phyloP scores from a whole-genome alignment of 2,888 invertebrate genomes.

The Andricus curvator region DNA sequence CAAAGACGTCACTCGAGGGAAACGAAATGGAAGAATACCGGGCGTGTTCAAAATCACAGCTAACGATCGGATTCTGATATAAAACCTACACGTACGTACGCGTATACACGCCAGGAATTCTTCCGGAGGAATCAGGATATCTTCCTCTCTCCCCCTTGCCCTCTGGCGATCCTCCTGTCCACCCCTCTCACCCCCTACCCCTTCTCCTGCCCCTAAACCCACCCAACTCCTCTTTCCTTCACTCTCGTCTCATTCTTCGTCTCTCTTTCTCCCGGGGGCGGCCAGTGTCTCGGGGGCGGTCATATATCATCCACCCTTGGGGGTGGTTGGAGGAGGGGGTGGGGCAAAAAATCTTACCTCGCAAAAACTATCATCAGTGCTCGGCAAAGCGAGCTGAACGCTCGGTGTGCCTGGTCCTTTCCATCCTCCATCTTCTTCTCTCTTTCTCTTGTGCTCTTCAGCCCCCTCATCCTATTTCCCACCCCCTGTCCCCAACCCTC shows the following conservation, averaged over 20 bases:
- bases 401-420: constrained; percentile 63
- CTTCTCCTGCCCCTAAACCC: constrained; percentile 49
- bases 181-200: constrained; percentile 15
- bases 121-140: constrained; percentile 70
- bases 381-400: constrained; percentile 76
- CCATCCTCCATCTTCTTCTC: constrained; percentile 55
- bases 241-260: constrained; percentile 51
- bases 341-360: constrained; percentile 66
- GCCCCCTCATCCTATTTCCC: constrained; percentile 24
- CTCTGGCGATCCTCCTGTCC: constrained; percentile 42
- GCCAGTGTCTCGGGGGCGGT: constrained; percentile 77
- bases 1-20: neutral
- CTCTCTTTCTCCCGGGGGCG: constrained; percentile 68
- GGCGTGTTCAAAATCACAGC: constrained; percentile 57
- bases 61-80: constrained; percentile 56
- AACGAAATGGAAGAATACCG: constrained; percentile 36
- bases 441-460: constrained; percentile 27
- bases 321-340: constrained; percentile 57
- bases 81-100: constrained; percentile 57
- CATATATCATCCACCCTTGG: constrained; percentile 77
- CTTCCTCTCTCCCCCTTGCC: constrained; percentile 56
- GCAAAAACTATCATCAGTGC: constrained; percentile 78
- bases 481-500: neutral
- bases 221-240: constrained; percentile 46
- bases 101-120: constrained; percentile 66